Conservation (phyloP, 2,113 vertebrate genomes). For the Caretta caretta region DNA sequence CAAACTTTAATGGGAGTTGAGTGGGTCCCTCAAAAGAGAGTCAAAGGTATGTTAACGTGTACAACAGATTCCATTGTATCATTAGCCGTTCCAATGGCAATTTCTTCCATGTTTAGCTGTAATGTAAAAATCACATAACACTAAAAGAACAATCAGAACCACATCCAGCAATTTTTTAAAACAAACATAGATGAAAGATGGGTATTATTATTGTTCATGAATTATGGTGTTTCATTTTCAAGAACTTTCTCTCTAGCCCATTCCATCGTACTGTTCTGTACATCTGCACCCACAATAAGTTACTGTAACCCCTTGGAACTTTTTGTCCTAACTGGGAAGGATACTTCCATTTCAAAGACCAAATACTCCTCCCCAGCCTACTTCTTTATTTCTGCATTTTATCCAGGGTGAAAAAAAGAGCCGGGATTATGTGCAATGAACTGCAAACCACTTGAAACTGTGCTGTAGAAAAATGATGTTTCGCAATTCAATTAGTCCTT, state of each 20-base stretch:
- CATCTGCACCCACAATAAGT: conserved; percentile 2
- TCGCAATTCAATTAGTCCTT: conserved; percentile 73
- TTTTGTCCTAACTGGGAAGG: not conserved
- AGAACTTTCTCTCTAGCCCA: not conserved
- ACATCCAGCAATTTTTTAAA: not conserved
- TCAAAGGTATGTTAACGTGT: not conserved
- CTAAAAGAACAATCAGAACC: not conserved
- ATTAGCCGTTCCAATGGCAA: not conserved
- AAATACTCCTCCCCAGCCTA: conserved; percentile 9
- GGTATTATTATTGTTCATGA: not conserved
- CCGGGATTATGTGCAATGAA: conserved; percentile 63
- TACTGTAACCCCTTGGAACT: not conserved
- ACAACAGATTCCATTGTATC: not conserved
- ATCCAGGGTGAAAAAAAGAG: conserved; percentile 39
- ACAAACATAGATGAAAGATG: not conserved
- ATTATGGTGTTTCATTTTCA: not conserved
- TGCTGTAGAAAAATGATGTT: conserved; percentile 71
- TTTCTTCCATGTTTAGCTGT: not conserved
- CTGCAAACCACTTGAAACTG: conserved; percentile 66
- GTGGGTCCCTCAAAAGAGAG: not conserved
- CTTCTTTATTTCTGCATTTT: conserved; percentile 36
- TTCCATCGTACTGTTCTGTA: not conserved
- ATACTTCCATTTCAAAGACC: not conserved
- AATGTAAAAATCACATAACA: not conserved
- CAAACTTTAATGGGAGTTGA: not conserved